Percentiles rank a stretch among this genome's conserved stretches.
These are phyloP conservation scores for Conus betulinus DNA, from an alignment of 1,140 invertebrate species.

Conservation along the genomic window DNA sequence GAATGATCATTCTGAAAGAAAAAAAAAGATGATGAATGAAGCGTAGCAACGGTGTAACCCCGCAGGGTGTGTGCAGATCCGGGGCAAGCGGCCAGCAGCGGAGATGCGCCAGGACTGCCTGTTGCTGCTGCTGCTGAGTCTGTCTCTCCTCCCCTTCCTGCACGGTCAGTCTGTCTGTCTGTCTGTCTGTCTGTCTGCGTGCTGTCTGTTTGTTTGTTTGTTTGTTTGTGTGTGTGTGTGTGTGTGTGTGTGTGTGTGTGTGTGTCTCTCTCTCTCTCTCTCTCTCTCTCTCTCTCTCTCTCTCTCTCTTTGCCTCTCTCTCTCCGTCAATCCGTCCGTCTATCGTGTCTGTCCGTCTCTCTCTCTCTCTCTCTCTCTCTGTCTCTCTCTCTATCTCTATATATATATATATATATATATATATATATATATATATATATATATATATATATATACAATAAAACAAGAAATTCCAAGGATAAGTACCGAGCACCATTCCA, in stretches of 20 bases:
- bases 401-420: too few species aligned
- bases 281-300: background rate
- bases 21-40: too few species aligned
- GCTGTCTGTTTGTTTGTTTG: conserved; percentile 12
- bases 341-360: background rate
- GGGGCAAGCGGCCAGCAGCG: conserved; percentile 29
- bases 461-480: too few species aligned
- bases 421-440: too few species aligned
- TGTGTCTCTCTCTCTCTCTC: background rate
- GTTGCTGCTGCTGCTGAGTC: conserved; percentile 29
- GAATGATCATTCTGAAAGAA: too few species aligned
- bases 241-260: background rate
- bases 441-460: too few species aligned
- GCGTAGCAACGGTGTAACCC: too few species aligned
- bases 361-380: conserved; percentile 25
- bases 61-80: conserved; percentile 12
- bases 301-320: background rate
- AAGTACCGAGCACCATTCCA: too few species aligned
- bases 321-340: background rate
- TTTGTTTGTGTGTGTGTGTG: background rate
- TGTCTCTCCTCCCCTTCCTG: background rate
- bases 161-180: conserved; percentile 20
- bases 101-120: conserved; percentile 37
- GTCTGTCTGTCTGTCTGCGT: conserved; percentile 10
- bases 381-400: background rate